These are phyloP conservation scores for Drosophila equinoxialis DNA, from an alignment of 1,140 invertebrate genomes.

Conservation along the genomic window DNA sequence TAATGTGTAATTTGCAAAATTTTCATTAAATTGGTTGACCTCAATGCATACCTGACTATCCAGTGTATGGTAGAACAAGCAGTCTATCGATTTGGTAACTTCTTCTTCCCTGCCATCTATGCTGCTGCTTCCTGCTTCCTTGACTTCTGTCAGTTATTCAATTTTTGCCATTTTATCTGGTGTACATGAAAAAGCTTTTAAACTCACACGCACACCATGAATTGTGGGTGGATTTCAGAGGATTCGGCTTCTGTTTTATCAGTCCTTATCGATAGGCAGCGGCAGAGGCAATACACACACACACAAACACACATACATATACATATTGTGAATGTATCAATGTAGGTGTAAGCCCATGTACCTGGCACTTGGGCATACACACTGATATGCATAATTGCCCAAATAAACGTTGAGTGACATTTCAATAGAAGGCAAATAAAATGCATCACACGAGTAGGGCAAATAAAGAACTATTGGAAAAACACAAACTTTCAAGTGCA, in stretches of 20 bases:
- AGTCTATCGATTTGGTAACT: constrained; percentile 48
- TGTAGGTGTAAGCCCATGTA: not conserved
- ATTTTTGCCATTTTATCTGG: constrained; percentile 71
- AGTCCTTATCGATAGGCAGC: constrained; percentile 63
- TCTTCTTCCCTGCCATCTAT: not conserved
- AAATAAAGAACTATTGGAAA: no score
- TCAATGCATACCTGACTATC: no score
- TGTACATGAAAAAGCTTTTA: constrained; percentile 74
- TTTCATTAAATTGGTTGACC: no score
- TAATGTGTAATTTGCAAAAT: no score
- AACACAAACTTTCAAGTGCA: not conserved
- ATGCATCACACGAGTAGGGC: no score
- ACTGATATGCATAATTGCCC: constrained; percentile 58
- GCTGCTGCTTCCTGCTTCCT: not conserved
- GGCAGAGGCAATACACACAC: constrained; percentile 14
- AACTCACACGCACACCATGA: constrained; percentile 49
- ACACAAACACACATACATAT: constrained; percentile 1
- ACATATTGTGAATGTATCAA: not conserved
- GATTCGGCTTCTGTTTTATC: constrained; percentile 43
- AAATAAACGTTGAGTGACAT: constrained; percentile 50
- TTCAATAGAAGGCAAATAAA: constrained; percentile 35
- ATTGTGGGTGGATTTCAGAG: not conserved
- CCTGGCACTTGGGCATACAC: constrained; percentile 18
- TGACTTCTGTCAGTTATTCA: constrained; percentile 64
- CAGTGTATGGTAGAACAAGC: not conserved